A percentile compares a stretch with the other conserved stretches of the same genome.
Evolutionary conservation across 1,140 invertebrate genomes (phyloP).

Genomic region (Eurytemora carolleeae): DNA sequence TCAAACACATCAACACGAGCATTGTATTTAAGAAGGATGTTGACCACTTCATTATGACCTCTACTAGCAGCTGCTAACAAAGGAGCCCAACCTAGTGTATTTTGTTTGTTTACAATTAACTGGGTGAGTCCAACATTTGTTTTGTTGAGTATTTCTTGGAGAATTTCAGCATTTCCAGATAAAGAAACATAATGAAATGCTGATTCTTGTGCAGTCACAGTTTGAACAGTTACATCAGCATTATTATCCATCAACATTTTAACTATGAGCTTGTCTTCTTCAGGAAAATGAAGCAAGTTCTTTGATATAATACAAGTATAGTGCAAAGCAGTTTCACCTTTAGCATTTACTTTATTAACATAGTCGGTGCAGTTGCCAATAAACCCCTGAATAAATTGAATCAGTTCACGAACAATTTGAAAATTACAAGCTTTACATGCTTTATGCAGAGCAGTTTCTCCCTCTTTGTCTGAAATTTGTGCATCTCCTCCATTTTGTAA

Average conservation of each 20-base stretch:
- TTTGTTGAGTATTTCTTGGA: neutral
- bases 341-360: slow-evolving; percentile 37
- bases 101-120: slow-evolving; percentile 78
- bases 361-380: slow-evolving; percentile 3
- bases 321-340: slow-evolving; percentile 81
- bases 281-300: slow-evolving; percentile 30
- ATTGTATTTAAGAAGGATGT: slow-evolving; percentile 34
- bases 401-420: neutral
- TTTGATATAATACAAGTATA: slow-evolving; percentile 34
- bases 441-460: slow-evolving; percentile 3
- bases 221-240: neutral
- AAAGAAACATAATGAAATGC: slow-evolving; percentile 1
- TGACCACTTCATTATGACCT: slow-evolving; percentile 36
- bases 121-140: slow-evolving; percentile 34
- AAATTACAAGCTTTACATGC: neutral
- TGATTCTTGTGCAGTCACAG: neutral
- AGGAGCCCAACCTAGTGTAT: slow-evolving; percentile 79
- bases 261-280: slow-evolving; percentile 74
- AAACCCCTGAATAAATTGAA: neutral
- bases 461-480: neutral
- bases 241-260: slow-evolving; percentile 36
- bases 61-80: slow-evolving; percentile 59
- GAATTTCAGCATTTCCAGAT: neutral
- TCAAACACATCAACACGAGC: slow-evolving; percentile 91
- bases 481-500: slow-evolving; percentile 80